Evolutionary conservation across 2,888 invertebrate species (phyloP).

Genomic region (Polyommatus icarus): DNA sequence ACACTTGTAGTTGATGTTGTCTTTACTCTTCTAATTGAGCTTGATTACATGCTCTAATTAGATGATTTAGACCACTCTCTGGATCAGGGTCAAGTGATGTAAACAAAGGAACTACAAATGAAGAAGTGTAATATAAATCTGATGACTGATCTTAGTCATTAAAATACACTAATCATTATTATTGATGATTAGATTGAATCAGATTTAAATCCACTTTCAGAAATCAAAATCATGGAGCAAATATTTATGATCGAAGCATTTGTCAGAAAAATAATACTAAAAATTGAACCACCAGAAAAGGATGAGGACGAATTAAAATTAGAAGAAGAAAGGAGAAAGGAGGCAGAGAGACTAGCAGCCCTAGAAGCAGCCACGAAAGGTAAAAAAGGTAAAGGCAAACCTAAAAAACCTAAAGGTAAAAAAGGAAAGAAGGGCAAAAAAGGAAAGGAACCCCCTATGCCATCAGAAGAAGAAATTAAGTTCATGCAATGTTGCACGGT

Average conservation of each 20-base stretch:
- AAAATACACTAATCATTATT: not conserved
- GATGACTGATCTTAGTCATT: too few relatives aligned
- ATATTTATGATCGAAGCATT: constrained; percentile 75
- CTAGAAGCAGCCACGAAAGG: constrained; percentile 56
- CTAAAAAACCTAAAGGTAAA: constrained; percentile 40
- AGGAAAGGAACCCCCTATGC: constrained; percentile 63
- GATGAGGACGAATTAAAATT: constrained; percentile 67
- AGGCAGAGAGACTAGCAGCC: constrained; percentile 62
- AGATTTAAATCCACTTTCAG: constrained; percentile 14
- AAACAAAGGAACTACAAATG: not conserved
- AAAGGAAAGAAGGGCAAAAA: constrained; percentile 56
- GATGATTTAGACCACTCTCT: not conserved
- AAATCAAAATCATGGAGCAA: constrained; percentile 65
- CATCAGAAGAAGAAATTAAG: constrained; percentile 74
- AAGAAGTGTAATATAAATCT: not conserved
- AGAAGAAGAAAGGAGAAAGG: constrained; percentile 61
- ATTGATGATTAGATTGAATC: not conserved
- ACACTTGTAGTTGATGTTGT: not conserved
- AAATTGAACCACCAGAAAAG: constrained; percentile 68
- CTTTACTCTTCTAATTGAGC: not conserved
- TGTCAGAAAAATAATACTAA: constrained; percentile 68
- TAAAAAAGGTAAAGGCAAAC: constrained; percentile 44
- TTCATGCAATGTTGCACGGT: constrained; percentile 71
- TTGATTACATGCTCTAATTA: constrained; percentile 1
- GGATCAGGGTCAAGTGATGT: constrained; percentile 4